phyloP scores from a whole-genome alignment of 2,113 vertebrate genomes.

The Danionella cerebrum region DNA sequence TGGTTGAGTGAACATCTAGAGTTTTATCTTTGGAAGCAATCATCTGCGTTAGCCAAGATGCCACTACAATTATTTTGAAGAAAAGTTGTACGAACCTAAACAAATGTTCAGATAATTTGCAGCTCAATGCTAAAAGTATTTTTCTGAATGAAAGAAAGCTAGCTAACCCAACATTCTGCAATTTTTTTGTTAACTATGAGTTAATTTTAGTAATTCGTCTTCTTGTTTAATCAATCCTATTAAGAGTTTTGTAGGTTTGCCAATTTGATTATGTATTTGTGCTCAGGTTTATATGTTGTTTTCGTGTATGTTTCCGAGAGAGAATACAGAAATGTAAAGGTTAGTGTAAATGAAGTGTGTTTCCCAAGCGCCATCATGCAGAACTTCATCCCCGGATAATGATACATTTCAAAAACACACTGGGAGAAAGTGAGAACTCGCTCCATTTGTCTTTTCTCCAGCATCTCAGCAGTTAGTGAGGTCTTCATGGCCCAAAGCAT shows the following conservation, averaged over 20 bases:
- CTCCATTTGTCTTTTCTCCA: neutral
- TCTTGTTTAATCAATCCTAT: no score
- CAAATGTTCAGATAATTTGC: no score
- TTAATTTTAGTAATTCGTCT: no score
- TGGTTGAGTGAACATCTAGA: no score
- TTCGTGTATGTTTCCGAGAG: neutral
- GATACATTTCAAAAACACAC: conserved; percentile 36
- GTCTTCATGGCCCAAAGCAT: neutral
- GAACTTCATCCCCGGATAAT: conserved; percentile 40
- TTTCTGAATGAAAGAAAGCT: no score
- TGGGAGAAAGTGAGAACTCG: neutral
- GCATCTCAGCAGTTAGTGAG: neutral
- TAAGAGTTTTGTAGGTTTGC: neutral
- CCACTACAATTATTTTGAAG: no score
- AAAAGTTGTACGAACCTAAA: no score
- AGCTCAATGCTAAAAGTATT: no score
- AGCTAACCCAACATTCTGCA: no score
- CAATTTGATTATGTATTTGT: neutral
- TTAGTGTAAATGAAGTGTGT: conserved; percentile 48
- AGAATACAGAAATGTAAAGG: conserved; percentile 35
- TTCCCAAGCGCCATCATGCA: conserved; percentile 43
- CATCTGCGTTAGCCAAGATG: no score
- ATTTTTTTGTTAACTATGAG: no score
- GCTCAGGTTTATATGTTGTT: neutral
- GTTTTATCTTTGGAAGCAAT: no score